A percentile compares a stretch with the other conserved stretches of the same genome.
Evolutionary conservation across 2,888 invertebrate species (phyloP).

Genomic region (Panopea generosa): DNA sequence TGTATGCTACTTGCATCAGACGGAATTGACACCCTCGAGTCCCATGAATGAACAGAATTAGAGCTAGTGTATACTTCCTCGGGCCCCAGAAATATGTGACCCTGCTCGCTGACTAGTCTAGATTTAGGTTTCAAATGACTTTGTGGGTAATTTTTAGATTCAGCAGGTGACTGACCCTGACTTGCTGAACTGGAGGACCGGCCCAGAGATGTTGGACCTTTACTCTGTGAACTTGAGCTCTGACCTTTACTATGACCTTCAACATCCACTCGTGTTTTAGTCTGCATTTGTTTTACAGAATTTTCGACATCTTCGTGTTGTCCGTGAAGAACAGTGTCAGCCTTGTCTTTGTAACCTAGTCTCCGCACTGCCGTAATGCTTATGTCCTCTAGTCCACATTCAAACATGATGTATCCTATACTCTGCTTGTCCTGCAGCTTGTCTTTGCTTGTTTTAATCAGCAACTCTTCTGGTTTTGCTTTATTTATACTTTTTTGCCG

Average conservation of each 20-base stretch:
- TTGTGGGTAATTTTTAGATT: background rate
- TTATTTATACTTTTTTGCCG: slow-evolving; percentile 58
- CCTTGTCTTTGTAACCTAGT: slow-evolving; percentile 76
- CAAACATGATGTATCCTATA: slow-evolving; percentile 95
- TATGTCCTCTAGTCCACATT: slow-evolving; percentile 96
- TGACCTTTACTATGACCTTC: slow-evolving; percentile 41
- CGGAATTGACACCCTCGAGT: slow-evolving; percentile 71
- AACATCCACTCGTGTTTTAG: slow-evolving; percentile 62
- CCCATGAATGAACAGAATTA: slow-evolving; percentile 69
- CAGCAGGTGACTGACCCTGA: background rate
- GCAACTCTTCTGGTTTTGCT: slow-evolving; percentile 49
- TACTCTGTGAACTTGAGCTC: slow-evolving; percentile 5
- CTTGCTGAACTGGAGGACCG: slow-evolving; percentile 4
- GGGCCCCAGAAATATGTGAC: slow-evolving; percentile 14
- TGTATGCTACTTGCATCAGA: slow-evolving; percentile 56
- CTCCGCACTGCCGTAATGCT: slow-evolving; percentile 91
- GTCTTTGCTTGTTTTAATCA: slow-evolving; percentile 11
- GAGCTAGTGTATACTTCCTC: slow-evolving; percentile 44
- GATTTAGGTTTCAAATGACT: background rate
- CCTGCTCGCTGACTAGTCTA: background rate
- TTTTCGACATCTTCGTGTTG: slow-evolving; percentile 56
- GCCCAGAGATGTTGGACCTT: slow-evolving; percentile 1
- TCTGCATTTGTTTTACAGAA: slow-evolving; percentile 65
- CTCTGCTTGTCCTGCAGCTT: slow-evolving; percentile 38
- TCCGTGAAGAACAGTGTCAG: slow-evolving; percentile 30